A percentile compares a stretch with the other conserved stretches of the same genome.
phyloP scores from a whole-genome alignment of 2,113 vertebrate species.

The Channa maculata region DNA sequence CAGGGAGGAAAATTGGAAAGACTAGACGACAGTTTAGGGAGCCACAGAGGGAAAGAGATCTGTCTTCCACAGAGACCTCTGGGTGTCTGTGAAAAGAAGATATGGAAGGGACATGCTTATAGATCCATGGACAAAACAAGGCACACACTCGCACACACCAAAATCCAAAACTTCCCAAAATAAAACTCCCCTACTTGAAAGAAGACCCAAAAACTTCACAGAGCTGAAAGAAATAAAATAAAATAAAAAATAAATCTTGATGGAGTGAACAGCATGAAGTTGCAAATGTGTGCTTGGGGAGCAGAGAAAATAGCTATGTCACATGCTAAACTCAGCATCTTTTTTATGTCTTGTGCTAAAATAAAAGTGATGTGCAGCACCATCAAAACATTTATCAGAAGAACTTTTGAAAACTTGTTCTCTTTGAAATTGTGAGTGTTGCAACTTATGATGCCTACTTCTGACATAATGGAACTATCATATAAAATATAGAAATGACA shows the following conservation, averaged over 20 bases:
- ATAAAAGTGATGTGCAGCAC: slow-evolving; percentile 37
- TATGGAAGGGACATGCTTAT: slow-evolving; percentile 71
- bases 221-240: slow-evolving; percentile 18
- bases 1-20: slow-evolving; percentile 74
- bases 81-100: slow-evolving; percentile 74
- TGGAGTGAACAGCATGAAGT: slow-evolving; percentile 57
- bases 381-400: slow-evolving; percentile 29
- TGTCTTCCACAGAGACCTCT: slow-evolving; percentile 75
- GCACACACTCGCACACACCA: slow-evolving; percentile 6
- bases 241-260: slow-evolving; percentile 41
- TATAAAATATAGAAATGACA: too few relatives aligned
- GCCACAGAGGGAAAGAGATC: slow-evolving; percentile 68
- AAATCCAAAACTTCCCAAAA: slow-evolving; percentile 58
- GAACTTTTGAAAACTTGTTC: slow-evolving; percentile 27
- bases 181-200: slow-evolving; percentile 49
- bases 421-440: slow-evolving; percentile 14
- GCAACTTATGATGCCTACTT: slow-evolving; percentile 24
- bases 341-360: slow-evolving; percentile 25
- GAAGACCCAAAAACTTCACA: slow-evolving; percentile 49
- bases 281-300: slow-evolving; percentile 60
- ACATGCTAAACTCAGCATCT: slow-evolving; percentile 46
- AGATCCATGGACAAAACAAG: slow-evolving; percentile 64
- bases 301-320: slow-evolving; percentile 61
- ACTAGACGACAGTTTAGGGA: slow-evolving; percentile 69
- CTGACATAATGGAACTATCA: slow-evolving; percentile 13